These are phyloP conservation scores for Branchipolynoe longqiensis DNA, from an alignment of 2,888 invertebrate genomes.

Conservation along the genomic window DNA sequence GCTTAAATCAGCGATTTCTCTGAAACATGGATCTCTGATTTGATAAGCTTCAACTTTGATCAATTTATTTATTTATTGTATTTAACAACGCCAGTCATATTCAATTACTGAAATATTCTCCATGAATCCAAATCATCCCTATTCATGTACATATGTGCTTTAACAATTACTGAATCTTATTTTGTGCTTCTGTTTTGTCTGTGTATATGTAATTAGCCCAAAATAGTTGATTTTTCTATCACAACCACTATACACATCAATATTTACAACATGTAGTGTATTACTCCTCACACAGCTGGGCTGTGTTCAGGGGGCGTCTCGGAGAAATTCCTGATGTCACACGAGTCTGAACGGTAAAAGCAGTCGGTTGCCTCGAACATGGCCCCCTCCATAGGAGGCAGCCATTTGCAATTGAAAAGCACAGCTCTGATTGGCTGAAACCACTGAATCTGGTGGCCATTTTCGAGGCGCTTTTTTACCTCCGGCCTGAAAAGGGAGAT, in stretches of 20 bases:
- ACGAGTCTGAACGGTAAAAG: background rate
- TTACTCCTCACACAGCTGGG: too few relatives aligned
- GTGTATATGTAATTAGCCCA: conserved; percentile 2
- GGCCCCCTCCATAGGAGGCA: too few relatives aligned
- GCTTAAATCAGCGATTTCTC: too few relatives aligned
- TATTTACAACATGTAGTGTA: background rate
- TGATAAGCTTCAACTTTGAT: background rate
- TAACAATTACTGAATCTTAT: background rate
- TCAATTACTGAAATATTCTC: background rate
- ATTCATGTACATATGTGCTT: background rate
- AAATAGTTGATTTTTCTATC: conserved; percentile 24
- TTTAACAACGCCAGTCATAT: background rate
- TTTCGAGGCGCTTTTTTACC: too few relatives aligned
- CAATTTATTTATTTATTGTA: background rate
- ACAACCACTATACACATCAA: conserved; percentile 29
- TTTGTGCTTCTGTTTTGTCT: background rate
- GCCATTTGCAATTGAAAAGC: too few relatives aligned
- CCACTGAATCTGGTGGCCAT: too few relatives aligned
- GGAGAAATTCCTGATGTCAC: background rate
- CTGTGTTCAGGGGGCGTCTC: background rate
- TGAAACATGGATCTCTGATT: too few relatives aligned
- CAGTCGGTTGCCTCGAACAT: too few relatives aligned
- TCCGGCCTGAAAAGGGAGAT: too few relatives aligned
- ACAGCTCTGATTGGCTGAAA: too few relatives aligned
- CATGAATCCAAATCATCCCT: background rate